Evolutionary conservation across 2,113 vertebrate genomes (phyloP).

Genomic region (Cairina moschata): DNA sequence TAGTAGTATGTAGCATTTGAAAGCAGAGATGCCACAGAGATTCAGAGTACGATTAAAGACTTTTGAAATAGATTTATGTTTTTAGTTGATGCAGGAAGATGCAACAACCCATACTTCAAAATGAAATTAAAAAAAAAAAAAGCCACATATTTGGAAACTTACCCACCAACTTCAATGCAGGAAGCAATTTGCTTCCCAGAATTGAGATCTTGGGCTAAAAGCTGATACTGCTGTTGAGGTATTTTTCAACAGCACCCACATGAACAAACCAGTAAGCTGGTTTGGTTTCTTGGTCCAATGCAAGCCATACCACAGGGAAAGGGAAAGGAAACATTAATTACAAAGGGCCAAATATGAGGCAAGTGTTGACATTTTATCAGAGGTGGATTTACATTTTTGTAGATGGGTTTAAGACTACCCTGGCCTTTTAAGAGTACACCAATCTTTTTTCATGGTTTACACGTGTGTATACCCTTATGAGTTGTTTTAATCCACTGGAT

Average conservation of each 20-base stretch:
- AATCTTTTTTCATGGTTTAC: not conserved
- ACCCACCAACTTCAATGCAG: not conserved
- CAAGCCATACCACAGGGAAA: not conserved
- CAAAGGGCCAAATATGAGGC: not conserved
- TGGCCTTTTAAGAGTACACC: not conserved
- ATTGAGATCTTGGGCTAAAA: not conserved
- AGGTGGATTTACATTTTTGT: not conserved
- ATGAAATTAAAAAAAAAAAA: not conserved
- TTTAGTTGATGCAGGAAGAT: not conserved
- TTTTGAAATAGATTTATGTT: not conserved
- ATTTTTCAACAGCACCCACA: not conserved
- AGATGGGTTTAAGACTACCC: not conserved
- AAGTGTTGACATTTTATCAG: not conserved
- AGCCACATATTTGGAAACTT: not conserved
- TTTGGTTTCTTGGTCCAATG: not conserved
- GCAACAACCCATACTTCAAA: not conserved
- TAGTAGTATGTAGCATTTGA: not conserved
- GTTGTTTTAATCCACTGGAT: not conserved
- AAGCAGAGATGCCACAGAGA: not conserved
- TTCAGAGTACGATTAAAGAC: not conserved
- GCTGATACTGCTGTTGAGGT: not conserved
- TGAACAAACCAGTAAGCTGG: not conserved
- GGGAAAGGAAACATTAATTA: not conserved
- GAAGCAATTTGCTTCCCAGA: not conserved
- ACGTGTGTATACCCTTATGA: not conserved